A percentile compares a stretch with the other conserved stretches of the same genome.
These are phyloP conservation scores for Hafferia zeledoni DNA, from an alignment of 2,797 vertebrate species.

Conservation along the genomic window DNA sequence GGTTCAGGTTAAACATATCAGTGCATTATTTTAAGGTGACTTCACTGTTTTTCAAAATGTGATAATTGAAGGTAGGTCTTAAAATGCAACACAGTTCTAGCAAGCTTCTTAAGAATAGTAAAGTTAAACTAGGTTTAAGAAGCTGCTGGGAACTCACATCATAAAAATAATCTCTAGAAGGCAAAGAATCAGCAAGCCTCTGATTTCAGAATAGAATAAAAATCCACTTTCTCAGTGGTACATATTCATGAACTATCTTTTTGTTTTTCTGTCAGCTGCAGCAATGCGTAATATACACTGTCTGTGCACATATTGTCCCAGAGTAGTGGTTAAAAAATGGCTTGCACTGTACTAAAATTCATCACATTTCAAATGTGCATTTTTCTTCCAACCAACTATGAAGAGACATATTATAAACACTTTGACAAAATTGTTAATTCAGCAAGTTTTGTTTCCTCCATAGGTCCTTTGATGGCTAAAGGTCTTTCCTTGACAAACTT, in stretches of 20 bases:
- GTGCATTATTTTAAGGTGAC: background rate
- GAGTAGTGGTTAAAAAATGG: slow-evolving; percentile 16
- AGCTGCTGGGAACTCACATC: background rate
- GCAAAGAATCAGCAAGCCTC: slow-evolving; percentile 12
- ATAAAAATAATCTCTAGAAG: slow-evolving; percentile 12
- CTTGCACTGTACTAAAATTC: slow-evolving; percentile 11
- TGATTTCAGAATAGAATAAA: slow-evolving; percentile 50
- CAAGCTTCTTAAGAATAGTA: background rate
- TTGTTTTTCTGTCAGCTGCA: slow-evolving; percentile 50
- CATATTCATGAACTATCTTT: slow-evolving; percentile 62
- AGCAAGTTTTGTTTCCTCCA: slow-evolving; percentile 18
- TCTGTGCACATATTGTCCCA: slow-evolving; percentile 25
- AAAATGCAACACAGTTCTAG: background rate
- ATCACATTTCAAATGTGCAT: slow-evolving; percentile 20
- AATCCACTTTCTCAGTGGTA: slow-evolving; percentile 14
- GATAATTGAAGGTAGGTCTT: background rate
- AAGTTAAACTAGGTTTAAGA: background rate
- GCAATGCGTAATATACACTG: background rate
- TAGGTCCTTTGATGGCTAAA: background rate
- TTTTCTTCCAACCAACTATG: background rate
- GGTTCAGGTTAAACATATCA: background rate
- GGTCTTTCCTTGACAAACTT: background rate
- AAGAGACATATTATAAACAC: background rate
- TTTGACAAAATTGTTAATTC: slow-evolving; percentile 16
- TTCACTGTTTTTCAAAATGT: background rate